Conservation (phyloP, 2,113 vertebrate species). For the Lepidothrix coronata region DNA sequence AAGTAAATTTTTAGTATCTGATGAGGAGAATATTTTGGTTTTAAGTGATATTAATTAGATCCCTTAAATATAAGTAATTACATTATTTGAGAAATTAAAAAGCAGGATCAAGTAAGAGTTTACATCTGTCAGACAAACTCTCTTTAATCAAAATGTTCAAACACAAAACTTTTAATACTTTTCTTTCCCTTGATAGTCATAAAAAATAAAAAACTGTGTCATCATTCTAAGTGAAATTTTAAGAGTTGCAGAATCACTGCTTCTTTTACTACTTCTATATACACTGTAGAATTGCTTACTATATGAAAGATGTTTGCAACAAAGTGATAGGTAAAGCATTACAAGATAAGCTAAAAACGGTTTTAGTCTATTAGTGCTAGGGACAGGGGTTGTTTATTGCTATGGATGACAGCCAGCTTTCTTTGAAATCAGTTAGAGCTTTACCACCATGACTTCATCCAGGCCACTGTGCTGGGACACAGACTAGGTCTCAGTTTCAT, state of each 20-base stretch:
- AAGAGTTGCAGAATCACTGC: neutral
- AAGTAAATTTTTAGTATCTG: neutral
- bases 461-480: neutral
- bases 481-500: neutral
- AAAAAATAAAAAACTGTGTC: neutral
- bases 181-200: neutral
- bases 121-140: neutral
- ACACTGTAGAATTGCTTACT: neutral
- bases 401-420: neutral
- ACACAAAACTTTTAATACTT: neutral
- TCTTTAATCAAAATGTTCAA: neutral
- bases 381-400: neutral
- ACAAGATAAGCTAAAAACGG: neutral
- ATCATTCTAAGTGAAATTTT: constrained; percentile 19
- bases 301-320: constrained; percentile 11
- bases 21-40: neutral
- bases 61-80: neutral
- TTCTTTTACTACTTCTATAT: neutral
- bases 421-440: neutral
- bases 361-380: neutral
- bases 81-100: neutral
- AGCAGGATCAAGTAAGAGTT: neutral
- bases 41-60: neutral
- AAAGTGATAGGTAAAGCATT: neutral
- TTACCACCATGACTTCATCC: neutral